These are phyloP conservation scores for Hepsetus odoe DNA, from an alignment of 2,113 vertebrate genomes.

Conservation along the genomic window DNA sequence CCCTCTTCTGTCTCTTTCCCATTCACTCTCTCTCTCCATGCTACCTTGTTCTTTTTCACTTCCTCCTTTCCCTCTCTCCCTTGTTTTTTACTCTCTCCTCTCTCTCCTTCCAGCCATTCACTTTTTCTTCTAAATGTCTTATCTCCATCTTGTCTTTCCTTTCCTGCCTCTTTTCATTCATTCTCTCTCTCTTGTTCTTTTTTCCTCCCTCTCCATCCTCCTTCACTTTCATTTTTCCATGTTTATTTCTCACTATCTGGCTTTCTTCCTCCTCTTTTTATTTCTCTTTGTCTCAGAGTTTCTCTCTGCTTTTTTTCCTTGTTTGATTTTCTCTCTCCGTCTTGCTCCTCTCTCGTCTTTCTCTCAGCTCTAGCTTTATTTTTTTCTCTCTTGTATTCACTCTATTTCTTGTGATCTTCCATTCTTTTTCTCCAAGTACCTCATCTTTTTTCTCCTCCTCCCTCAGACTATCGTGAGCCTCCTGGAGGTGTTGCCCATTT, in stretches of 20 bases:
- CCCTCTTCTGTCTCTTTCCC: conserved; percentile 32
- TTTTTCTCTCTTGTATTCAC: conserved; percentile 50
- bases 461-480: not conserved
- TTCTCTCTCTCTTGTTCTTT: conserved; percentile 37
- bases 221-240: conserved; percentile 36
- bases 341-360: not conserved
- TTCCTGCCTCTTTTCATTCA: conserved; percentile 18
- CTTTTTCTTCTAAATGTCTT: not conserved
- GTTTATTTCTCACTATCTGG: not conserved
- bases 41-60: not conserved
- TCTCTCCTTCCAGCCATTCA: not conserved
- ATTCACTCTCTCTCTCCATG: not conserved
- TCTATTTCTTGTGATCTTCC: conserved; percentile 2
- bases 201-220: conserved; percentile 46
- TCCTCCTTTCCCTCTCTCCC: not conserved
- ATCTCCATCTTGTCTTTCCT: not conserved
- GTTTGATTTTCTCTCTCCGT: conserved; percentile 33
- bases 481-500: conserved; percentile 26
- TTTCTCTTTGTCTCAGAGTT: conserved; percentile 45
- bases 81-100: too few species aligned
- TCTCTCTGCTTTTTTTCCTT: not conserved
- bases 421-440: conserved; percentile 45
- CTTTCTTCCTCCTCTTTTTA: conserved; percentile 45
- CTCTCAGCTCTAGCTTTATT: conserved; percentile 53
- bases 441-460: conserved; percentile 31